These are phyloP conservation scores for Vidua macroura DNA, from an alignment of 2,113 vertebrate species.

Conservation along the genomic window DNA sequence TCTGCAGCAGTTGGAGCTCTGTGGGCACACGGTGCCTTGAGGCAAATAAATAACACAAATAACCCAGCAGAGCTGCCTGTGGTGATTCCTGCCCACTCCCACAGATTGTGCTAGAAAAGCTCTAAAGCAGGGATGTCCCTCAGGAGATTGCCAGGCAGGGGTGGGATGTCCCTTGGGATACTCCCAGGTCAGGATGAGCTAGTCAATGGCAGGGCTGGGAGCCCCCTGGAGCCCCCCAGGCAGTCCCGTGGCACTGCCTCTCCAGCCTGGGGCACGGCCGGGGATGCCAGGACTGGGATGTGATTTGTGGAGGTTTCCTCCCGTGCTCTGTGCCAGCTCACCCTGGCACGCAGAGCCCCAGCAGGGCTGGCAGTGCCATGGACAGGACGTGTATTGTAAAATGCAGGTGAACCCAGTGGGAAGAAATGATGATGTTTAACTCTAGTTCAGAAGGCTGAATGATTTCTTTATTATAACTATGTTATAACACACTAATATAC, in stretches of 20 bases:
- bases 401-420: no score
- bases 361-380: accelerated
- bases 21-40: accelerated
- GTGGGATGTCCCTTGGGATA: accelerated
- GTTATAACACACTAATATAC: no score
- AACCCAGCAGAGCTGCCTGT: background rate
- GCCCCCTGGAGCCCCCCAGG: background rate
- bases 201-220: background rate
- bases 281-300: background rate
- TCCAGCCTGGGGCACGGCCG: background rate
- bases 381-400: background rate
- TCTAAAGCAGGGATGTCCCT: background rate
- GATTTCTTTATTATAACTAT: no score
- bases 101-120: background rate
- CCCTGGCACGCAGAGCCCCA: background rate
- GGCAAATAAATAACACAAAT: background rate
- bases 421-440: no score
- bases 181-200: background rate
- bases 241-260: accelerated
- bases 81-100: accelerated
- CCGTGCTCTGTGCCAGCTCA: accelerated
- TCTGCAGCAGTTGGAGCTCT: background rate
- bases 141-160: background rate
- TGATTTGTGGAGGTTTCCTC: background rate
- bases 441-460: no score